A percentile compares a stretch with the other conserved stretches of the same genome.
These are phyloP conservation scores for Drosophila tsacasi DNA, from an alignment of 1,140 invertebrate species.

Conservation along the genomic window DNA sequence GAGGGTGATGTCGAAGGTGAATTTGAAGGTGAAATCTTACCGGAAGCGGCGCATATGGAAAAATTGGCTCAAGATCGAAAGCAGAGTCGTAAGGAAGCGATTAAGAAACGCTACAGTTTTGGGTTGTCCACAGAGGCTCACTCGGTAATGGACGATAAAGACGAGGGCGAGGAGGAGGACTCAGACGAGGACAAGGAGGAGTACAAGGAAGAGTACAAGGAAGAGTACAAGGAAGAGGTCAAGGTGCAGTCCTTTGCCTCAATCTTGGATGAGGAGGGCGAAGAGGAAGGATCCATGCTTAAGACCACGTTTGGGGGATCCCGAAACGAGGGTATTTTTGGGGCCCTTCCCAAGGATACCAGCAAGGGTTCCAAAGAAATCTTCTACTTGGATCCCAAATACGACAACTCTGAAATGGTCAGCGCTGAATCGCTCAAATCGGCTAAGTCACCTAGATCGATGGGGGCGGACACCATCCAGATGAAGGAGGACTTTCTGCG, in stretches of 20 bases:
- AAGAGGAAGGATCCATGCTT: neutral
- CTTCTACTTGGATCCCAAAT: constrained; percentile 7
- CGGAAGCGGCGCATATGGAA: neutral
- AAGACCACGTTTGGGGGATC: neutral
- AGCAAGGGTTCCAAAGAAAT: neutral
- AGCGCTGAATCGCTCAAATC: neutral
- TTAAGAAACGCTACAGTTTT: neutral
- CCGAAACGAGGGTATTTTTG: neutral
- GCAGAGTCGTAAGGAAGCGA: neutral
- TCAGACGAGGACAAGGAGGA: neutral
- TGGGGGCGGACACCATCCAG: constrained; percentile 15
- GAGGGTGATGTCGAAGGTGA: neutral
- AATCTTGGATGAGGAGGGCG: neutral
- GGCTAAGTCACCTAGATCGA: neutral
- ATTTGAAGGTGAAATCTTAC: neutral
- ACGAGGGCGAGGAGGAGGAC: neutral
- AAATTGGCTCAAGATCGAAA: constrained; percentile 4
- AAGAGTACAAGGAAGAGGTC: neutral
- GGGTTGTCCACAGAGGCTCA: fast-evolving
- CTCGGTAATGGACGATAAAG: neutral
- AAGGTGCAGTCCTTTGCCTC: neutral
- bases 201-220: neutral
- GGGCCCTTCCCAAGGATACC: neutral
- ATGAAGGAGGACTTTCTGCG: constrained; percentile 36
- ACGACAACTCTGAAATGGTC: neutral